A percentile compares a stretch with the other conserved stretches of the same genome.
phyloP scores from a whole-genome alignment of 2,113 vertebrate genomes.

The Vimba vimba region DNA sequence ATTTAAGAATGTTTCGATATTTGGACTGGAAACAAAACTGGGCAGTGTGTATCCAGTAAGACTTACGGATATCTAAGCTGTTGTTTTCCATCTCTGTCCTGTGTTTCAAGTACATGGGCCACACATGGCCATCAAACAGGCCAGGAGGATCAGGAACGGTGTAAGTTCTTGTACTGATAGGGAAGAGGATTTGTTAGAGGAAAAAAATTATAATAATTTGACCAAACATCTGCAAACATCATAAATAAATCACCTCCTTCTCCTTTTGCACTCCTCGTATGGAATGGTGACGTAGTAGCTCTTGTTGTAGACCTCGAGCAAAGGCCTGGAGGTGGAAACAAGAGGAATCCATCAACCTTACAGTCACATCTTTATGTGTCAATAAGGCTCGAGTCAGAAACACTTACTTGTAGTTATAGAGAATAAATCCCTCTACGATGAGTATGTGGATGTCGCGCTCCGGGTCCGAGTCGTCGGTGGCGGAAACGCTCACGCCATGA shows the following conservation, averaged over 20 bases:
- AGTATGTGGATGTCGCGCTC: conserved; percentile 83
- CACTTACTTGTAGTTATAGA: conserved; percentile 88
- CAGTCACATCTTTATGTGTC: neutral
- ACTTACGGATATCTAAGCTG: conserved; percentile 58
- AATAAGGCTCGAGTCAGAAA: neutral
- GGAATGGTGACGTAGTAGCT: conserved; percentile 92
- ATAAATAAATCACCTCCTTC: conserved; percentile 82
- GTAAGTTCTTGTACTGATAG: conserved; percentile 65
- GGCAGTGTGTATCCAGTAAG: no score
- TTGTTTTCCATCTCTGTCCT: conserved; percentile 78
- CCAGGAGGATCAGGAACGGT: conserved; percentile 80
- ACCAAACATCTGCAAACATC: neutral
- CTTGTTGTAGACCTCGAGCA: conserved; percentile 85
- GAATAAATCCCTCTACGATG: conserved; percentile 93
- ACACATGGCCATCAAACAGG: conserved; percentile 83
- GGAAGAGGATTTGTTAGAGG: neutral
- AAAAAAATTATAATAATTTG: neutral
- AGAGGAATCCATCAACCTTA: neutral
- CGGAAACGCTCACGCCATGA: conserved; percentile 74
- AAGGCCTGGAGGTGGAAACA: conserved; percentile 76
- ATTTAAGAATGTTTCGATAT: no score
- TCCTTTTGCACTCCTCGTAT: conserved; percentile 91
- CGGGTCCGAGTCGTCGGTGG: conserved; percentile 62
- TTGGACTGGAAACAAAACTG: no score
- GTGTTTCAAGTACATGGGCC: conserved; percentile 86